These are phyloP conservation scores for Ceraclea dissimilis DNA, from an alignment of 2,888 invertebrate species.

Conservation along the genomic window DNA sequence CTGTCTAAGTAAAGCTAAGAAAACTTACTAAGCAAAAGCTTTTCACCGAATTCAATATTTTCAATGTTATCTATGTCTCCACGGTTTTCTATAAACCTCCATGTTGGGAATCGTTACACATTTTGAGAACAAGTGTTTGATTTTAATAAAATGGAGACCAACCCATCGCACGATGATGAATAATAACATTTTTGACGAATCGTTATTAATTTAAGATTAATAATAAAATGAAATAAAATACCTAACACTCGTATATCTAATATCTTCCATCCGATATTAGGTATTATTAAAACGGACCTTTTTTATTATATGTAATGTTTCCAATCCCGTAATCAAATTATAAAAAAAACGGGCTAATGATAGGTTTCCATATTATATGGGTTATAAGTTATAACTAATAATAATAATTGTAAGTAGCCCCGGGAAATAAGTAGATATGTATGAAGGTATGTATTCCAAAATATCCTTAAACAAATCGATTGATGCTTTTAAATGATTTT, in stretches of 20 bases:
- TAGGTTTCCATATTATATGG: slow-evolving; percentile 17
- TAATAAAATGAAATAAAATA: not conserved
- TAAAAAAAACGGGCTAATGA: slow-evolving; percentile 16
- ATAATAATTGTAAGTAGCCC: slow-evolving; percentile 17
- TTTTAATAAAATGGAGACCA: too few relatives aligned
- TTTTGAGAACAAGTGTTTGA: too few relatives aligned
- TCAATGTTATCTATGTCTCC: too few relatives aligned
- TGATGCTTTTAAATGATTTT: not conserved
- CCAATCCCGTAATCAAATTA: slow-evolving; percentile 8
- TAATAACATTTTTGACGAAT: too few relatives aligned
- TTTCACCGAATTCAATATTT: too few relatives aligned
- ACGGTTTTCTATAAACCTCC: too few relatives aligned
- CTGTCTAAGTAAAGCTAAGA: too few relatives aligned
- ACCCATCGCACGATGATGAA: too few relatives aligned
- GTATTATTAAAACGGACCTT: slow-evolving; percentile 8
- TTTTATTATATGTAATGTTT: not conserved
- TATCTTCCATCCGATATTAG: slow-evolving; percentile 13
- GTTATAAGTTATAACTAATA: slow-evolving; percentile 14
- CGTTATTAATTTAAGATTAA: not conserved
- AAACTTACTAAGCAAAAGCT: too few relatives aligned
- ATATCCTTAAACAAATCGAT: not conserved
- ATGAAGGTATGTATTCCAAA: too few relatives aligned
- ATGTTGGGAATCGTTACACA: too few relatives aligned
- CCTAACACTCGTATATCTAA: slow-evolving; percentile 8
- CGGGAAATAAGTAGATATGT: slow-evolving; percentile 11